Base-by-base conservation (phyloP, 2,888 invertebrate species). In the Apodemia hepburni region DNA sequence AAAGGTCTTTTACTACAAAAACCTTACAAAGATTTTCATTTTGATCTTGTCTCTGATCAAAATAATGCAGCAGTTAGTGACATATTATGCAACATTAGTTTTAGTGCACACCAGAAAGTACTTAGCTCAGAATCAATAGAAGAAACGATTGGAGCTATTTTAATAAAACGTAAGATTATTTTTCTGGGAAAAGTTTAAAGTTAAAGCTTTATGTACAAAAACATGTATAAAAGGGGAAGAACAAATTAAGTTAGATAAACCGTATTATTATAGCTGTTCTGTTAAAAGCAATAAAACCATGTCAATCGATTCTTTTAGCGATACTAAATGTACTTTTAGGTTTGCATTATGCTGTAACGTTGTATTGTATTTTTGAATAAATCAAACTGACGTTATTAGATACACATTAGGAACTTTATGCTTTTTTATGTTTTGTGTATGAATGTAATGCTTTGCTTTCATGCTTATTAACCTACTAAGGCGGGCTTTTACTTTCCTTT, bases 1-100 rank as follows among this genome's bases (percentile, higher is more conserved):
- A 88, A 85, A 86, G 84, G 77, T 80, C 83, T 86, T 91, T 90
- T 90, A 89, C 83, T 87, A 89, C 85, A 87, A 89, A 69, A 89
- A 84, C 76, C 54, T 68, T 66, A 78, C 68, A 69, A 73, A 82
- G 79, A 75, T 81, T 89, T 89, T 88, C 76, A 87, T 89, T 89
- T 86, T 71, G 66, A 66, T 90, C 89, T 90, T 89, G 89, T 90
- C 90, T 85, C 89, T 89, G 90, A 85, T 85, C 79, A 27, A 58
- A 45, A 61, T 42, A 42, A 42, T 29, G 47, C 59, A 57, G 61
- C 64, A 64, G 62, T 64, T 65, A 62, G 59, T 61, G 47, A 27
- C 62, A 61, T 22, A 58, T 42, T 35, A 58, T 59, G 38, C 38
- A 12, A 38, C 38, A 12, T 38, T 38, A 38, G 38, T 38, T 38